These are phyloP conservation scores for Diglossa cyanea DNA, from an alignment of 2,797 vertebrate genomes.

Conservation along the genomic window DNA sequence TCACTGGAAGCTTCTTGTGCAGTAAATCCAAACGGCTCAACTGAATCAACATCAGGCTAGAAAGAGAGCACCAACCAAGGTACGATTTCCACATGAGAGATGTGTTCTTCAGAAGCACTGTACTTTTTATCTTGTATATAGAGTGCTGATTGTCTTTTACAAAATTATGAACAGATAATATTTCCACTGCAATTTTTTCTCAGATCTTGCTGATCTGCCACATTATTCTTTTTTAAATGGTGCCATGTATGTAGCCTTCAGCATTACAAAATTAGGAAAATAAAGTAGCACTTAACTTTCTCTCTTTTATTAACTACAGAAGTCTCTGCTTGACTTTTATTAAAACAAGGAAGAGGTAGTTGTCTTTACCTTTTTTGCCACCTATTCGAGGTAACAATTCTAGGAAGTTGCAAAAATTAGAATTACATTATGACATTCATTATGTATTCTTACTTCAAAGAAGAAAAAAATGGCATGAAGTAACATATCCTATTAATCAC, in stretches of 20 bases:
- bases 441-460: constrained; percentile 31
- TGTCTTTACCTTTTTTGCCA: not conserved
- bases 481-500: constrained; percentile 64
- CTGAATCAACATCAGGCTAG: not conserved
- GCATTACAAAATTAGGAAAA: not conserved
- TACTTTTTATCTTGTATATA: not conserved
- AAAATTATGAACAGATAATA: not conserved
- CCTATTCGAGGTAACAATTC: not conserved
- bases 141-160: not conserved
- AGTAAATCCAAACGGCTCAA: not conserved
- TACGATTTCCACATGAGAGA: rapidly evolving
- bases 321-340: not conserved
- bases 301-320: not conserved
- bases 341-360: not conserved
- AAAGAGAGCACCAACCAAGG: not conserved
- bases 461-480: not conserved
- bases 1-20: not conserved
- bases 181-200: not conserved
- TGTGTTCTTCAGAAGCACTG: not conserved
- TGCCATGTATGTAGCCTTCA: not conserved
- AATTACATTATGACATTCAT: not conserved
- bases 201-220: not conserved
- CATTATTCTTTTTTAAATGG: not conserved
- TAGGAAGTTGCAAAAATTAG: not conserved
- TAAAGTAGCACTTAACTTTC: not conserved